phyloP scores from a whole-genome alignment of 2,113 vertebrate genomes.

The Periophthalmus modestus region DNA sequence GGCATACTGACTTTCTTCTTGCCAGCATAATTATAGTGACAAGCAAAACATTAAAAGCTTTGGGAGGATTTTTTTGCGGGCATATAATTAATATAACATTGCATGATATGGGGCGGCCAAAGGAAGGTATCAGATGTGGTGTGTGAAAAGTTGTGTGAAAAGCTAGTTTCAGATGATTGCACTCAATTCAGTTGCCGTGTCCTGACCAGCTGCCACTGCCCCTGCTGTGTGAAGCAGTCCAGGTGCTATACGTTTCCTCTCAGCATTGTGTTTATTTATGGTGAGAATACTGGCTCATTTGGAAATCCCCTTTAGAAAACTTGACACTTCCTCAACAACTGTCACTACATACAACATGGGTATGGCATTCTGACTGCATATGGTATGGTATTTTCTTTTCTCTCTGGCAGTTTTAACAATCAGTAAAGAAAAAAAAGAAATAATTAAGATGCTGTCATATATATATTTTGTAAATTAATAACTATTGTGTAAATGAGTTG shows the following conservation, averaged over 20 bases:
- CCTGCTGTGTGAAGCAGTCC: slow-evolving; percentile 28
- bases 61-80: neutral
- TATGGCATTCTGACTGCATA: neutral
- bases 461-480: too few relatives aligned
- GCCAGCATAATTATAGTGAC: neutral
- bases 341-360: neutral
- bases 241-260: slow-evolving; percentile 2
- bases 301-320: slow-evolving; percentile 37
- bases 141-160: slow-evolving; percentile 23
- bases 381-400: too few relatives aligned
- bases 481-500: too few relatives aligned
- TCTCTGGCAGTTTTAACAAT: too few relatives aligned
- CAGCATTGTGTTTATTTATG: slow-evolving; percentile 16
- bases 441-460: too few relatives aligned
- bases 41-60: neutral
- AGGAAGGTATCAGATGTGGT: slow-evolving; percentile 51
- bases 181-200: slow-evolving; percentile 45
- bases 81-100: neutral
- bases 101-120: slow-evolving; percentile 5
- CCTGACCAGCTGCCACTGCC: slow-evolving; percentile 54
- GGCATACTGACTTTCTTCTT: neutral
- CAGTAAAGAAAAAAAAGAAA: too few relatives aligned
- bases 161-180: slow-evolving; percentile 44
- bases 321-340: neutral
- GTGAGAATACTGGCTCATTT: slow-evolving; percentile 18